phyloP scores from a whole-genome alignment of 2,797 vertebrate species.

The Bryconaethiops microstoma region DNA sequence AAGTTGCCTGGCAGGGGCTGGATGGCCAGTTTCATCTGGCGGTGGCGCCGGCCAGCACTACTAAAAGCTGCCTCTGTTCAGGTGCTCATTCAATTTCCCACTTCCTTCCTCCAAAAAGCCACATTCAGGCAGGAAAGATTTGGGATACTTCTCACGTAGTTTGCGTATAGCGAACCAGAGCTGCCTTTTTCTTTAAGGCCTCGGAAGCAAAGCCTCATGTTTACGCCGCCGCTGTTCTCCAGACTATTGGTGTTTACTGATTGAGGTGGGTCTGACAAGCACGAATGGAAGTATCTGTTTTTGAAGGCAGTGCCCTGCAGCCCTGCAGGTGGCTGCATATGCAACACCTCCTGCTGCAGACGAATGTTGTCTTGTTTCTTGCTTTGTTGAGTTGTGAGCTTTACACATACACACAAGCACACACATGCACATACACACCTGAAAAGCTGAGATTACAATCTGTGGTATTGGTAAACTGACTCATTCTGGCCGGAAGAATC shows the following conservation, averaged over 20 bases:
- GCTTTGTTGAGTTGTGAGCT: neutral
- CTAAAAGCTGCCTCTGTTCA: constrained; percentile 44
- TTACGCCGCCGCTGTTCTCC: neutral
- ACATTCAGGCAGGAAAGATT: neutral
- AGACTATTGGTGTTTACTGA: neutral
- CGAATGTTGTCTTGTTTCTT: neutral
- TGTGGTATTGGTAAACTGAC: constrained; percentile 2
- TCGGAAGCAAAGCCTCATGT: no score
- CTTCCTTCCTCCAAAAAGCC: neutral
- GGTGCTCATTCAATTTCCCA: constrained; percentile 9
- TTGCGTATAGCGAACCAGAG: neutral
- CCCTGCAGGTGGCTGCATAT: constrained; percentile 16
- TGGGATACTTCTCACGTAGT: neutral
- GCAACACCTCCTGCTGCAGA: constrained; percentile 18
- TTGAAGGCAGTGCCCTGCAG: neutral
- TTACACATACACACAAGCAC: constrained; percentile 8
- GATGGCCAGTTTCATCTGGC: neutral
- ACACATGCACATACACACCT: constrained; percentile 12
- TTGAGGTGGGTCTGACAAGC: neutral
- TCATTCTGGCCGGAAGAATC: neutral
- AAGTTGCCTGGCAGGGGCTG: neutral
- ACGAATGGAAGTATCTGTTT: constrained; percentile 7
- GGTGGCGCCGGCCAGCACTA: neutral
- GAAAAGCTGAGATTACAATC: constrained; percentile 2
- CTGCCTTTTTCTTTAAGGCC: neutral